These are phyloP conservation scores for Agrochola lychnidis DNA, from an alignment of 2,888 invertebrate species.

Conservation along the genomic window DNA sequence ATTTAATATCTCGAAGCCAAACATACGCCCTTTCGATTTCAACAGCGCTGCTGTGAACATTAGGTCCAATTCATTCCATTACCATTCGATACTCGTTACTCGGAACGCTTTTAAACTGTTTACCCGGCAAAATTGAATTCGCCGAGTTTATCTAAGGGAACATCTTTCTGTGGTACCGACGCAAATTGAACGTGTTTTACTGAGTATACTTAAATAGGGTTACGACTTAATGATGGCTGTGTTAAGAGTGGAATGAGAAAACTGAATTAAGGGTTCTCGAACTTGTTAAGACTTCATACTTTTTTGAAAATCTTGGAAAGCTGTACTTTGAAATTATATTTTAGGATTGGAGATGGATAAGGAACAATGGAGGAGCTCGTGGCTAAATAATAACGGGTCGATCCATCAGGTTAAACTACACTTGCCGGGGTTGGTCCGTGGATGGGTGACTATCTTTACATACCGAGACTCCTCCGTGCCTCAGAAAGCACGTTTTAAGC, in stretches of 20 bases:
- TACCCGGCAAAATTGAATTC: slow-evolving; percentile 75
- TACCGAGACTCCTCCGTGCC: no score
- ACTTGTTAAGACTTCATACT: not conserved
- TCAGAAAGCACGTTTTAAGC: no score
- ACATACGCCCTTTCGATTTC: slow-evolving; percentile 39
- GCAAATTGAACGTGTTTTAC: slow-evolving; percentile 64
- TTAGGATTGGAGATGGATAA: not conserved
- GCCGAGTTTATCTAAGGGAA: slow-evolving; percentile 65
- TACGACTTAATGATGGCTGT: slow-evolving; percentile 65
- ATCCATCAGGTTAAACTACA: no score
- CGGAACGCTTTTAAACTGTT: slow-evolving; percentile 77
- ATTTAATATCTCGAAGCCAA: slow-evolving; percentile 13
- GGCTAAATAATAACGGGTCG: no score
- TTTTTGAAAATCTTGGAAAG: no score
- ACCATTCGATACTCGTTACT: slow-evolving; percentile 80
- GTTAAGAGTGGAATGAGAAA: slow-evolving; percentile 47
- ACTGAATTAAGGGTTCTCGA: slow-evolving; percentile 43
- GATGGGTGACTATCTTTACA: no score
- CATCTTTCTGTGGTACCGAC: slow-evolving; percentile 62
- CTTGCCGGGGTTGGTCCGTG: no score
- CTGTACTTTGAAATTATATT: not conserved
- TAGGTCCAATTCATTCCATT: slow-evolving; percentile 81
- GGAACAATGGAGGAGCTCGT: no score
- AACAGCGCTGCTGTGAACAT: slow-evolving; percentile 67
- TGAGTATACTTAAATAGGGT: slow-evolving; percentile 61